Base-by-base conservation (phyloP, 2,113 vertebrate genomes). In the Calidris pygmaea region DNA sequence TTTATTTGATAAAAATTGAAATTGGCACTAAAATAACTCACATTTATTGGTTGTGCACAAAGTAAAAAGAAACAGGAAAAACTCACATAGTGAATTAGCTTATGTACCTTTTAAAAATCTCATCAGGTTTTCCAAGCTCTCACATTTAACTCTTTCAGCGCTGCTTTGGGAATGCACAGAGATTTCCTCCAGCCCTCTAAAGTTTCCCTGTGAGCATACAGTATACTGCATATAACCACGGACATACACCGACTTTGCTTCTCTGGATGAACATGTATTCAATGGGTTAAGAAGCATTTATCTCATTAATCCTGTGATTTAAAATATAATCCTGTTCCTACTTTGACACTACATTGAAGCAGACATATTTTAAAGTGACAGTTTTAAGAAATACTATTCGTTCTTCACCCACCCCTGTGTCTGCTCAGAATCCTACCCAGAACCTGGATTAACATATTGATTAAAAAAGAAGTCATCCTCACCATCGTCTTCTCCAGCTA, bases 1-100 rank as follows among this genome's bases (percentile, higher is more conserved):
- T 93, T 95, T 92, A 95, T 96, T 79, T 93, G 72, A 81, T 63
- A 96, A 74, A 91, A 91, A 95, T 89, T 95, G 87, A 93, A 96
- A 92, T 67, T 73, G 43, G 7, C 37, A 89, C 9, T 60, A 75
- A 94, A 93, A 84, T 95, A 87, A 92, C 76, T 93, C 79, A 92
- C 52, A 67, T 85, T 78, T 96, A 92, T 90, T 75, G 41, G 79
- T 67, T 87, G 39, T 55, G 26, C 23, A 95, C 68, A 74, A 77
- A 85, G 35, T 65, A 68, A 81, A 65, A 13, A 59, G 67, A 88
- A 89, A 72, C 29, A 41, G 29, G 41, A 79, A 87, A 95, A 95
- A 73, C 24, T 94, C n/a, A 5, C 2, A 4, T 70, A 29, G 59
- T 73, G 47, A 94, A 92, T 80, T 79, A 93, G 23, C 37, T 85